phyloP scores from a whole-genome alignment of 2,888 invertebrate genomes.

The Prostheceraeus crozeri region DNA sequence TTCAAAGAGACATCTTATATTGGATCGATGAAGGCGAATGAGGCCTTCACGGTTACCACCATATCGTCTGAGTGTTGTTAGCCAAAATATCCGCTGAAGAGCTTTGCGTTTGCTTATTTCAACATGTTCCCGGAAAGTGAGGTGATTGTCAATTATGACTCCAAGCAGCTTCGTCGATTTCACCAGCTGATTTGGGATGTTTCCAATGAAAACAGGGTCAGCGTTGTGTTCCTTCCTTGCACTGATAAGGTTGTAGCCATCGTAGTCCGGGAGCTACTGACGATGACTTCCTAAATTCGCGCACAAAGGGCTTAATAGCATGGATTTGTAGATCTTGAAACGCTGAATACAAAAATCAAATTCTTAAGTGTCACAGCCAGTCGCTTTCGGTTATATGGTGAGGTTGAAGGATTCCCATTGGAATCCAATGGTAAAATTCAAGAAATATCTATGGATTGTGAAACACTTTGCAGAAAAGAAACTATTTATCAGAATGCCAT shows the following conservation, averaged over 20 bases:
- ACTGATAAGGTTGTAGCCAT: too few species aligned
- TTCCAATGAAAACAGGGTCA: constrained; percentile 4
- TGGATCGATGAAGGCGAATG: neutral
- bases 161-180: constrained; percentile 10
- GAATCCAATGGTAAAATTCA: too few species aligned
- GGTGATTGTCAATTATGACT: constrained; percentile 14
- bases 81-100: constrained; percentile 21
- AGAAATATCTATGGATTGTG: too few species aligned
- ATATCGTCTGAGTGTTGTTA: neutral
- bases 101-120: constrained; percentile 17
- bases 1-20: constrained; percentile 5
- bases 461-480: too few species aligned
- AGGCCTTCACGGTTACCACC: constrained; percentile 16
- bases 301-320: too few species aligned
- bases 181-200: constrained; percentile 14
- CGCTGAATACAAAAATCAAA: too few species aligned
- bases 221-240: constrained; percentile 14
- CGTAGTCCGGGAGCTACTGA: too few species aligned
- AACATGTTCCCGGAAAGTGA: constrained; percentile 7
- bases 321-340: too few species aligned
- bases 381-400: too few species aligned
- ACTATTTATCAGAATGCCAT: too few species aligned
- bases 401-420: too few species aligned
- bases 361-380: too few species aligned
- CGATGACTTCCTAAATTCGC: constrained; percentile 28